phyloP scores from a whole-genome alignment of 1,140 invertebrate genomes.

The Drosophila subpulchrella region DNA sequence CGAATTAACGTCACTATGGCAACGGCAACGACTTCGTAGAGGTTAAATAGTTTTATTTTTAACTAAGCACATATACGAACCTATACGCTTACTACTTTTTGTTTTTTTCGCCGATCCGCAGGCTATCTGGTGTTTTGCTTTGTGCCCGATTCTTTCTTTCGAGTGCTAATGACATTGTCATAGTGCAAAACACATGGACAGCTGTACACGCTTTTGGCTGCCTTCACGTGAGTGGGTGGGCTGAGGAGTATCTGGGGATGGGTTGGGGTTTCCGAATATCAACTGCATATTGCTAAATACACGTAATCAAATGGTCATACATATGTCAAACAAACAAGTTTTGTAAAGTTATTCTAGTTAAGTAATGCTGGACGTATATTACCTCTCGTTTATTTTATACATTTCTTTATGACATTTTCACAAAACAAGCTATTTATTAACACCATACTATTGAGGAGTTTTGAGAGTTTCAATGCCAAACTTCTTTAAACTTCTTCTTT shows the following conservation, averaged over 20 bases:
- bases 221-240: constrained; percentile 37
- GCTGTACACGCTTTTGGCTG: constrained; percentile 15
- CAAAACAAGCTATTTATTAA: too few relatives aligned
- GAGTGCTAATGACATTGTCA: constrained; percentile 64
- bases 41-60: constrained; percentile 80
- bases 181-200: constrained; percentile 25
- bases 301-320: background rate
- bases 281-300: background rate
- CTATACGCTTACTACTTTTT: constrained; percentile 19
- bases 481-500: too few relatives aligned
- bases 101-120: constrained; percentile 29
- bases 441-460: too few relatives aligned
- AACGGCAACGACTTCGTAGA: constrained; percentile 61
- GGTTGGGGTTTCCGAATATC: background rate
- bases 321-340: background rate
- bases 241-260: constrained; percentile 18
- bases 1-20: constrained; percentile 57
- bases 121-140: constrained; percentile 58
- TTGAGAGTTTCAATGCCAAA: too few relatives aligned
- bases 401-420: background rate
- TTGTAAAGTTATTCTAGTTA: background rate
- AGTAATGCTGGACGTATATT: background rate
- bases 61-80: constrained; percentile 38
- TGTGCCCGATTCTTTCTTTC: constrained; percentile 43
- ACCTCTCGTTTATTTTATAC: background rate